Conservation (phyloP, 2,888 invertebrate genomes). For the Eristalis tenax region DNA sequence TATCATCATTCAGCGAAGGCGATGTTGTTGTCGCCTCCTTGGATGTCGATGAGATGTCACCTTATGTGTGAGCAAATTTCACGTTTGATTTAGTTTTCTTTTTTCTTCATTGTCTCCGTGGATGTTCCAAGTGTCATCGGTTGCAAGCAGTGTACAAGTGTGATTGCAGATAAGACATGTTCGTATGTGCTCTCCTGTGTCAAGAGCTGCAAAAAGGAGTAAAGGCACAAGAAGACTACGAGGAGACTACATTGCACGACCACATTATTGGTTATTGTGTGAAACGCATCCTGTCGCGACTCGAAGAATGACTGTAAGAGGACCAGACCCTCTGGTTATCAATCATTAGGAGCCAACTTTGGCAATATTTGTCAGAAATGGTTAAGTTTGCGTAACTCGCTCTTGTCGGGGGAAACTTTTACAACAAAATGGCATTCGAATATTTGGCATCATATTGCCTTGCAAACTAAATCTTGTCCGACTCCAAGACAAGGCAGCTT, state of each 20-base stretch:
- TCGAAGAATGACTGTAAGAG: conserved; percentile 13
- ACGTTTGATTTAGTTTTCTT: conserved; percentile 33
- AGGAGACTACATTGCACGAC: background rate
- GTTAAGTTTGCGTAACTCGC: background rate
- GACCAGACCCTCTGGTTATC: background rate
- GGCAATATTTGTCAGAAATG: background rate
- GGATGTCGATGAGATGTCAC: conserved; percentile 48
- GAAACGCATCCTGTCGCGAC: background rate
- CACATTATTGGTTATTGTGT: background rate
- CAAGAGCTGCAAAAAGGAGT: conserved; percentile 8
- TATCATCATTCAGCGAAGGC: conserved; percentile 59
- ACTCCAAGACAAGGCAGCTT: too few species aligned
- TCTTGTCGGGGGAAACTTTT: background rate
- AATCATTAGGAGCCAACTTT: background rate
- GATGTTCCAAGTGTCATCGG: conserved; percentile 62
- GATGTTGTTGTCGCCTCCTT: conserved; percentile 16
- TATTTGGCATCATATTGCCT: too few species aligned
- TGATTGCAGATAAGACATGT: conserved; percentile 68
- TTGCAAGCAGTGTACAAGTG: conserved; percentile 65
- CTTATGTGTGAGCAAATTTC: conserved; percentile 61
- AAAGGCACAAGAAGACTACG: background rate
- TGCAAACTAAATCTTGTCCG: too few species aligned
- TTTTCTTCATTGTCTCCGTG: conserved; percentile 9
- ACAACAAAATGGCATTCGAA: too few species aligned
- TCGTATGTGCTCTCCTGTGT: conserved; percentile 44